A percentile compares a stretch with the other conserved stretches of the same genome.
Evolutionary conservation across 2,113 vertebrate species (phyloP).

Genomic region (Nothocercus nigrocapillus): DNA sequence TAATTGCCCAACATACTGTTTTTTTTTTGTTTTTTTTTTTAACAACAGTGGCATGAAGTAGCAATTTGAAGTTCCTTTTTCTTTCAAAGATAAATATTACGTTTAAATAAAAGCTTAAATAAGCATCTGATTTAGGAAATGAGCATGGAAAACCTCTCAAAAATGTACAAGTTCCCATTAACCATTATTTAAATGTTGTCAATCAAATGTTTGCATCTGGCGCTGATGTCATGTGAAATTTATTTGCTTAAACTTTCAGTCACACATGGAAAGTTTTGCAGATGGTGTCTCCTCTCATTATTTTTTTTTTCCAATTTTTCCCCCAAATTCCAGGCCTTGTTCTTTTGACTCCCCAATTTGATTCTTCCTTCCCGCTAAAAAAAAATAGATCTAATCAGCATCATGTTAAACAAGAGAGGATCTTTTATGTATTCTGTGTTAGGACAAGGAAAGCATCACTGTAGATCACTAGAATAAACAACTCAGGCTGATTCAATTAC

Average conservation of each 20-base stretch:
- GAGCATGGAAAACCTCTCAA: not conserved
- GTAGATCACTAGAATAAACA: conserved; percentile 96
- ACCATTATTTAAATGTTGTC: conserved; percentile 81
- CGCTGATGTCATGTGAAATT: conserved; percentile 76
- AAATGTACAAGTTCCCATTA: conserved; percentile 64
- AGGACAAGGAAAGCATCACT: conserved; percentile 89
- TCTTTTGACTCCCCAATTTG: conserved; percentile 40
- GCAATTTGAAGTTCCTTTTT: not conserved
- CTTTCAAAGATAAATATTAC: not conserved
- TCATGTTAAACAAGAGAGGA: conserved; percentile 92
- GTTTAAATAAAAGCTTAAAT: not conserved
- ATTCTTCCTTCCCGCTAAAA: conserved; percentile 65
- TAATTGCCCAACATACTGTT: not conserved
- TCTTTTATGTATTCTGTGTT: conserved; percentile 94
- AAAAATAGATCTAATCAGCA: conserved; percentile 91
- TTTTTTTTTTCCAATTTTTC: conserved; percentile 29
- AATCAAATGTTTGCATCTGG: conserved; percentile 82
- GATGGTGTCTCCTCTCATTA: conserved; percentile 81
- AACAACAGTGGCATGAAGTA: not conserved
- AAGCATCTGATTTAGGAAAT: not conserved
- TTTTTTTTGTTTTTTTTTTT: conserved; percentile 36
- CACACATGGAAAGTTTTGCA: conserved; percentile 92
- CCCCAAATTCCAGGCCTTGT: conserved; percentile 11
- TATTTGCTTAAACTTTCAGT: conserved; percentile 89
- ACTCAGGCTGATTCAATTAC: conserved; percentile 96